Evolutionary conservation across 2,113 vertebrate species (phyloP).

Genomic region (Eudyptes chrysolophus): DNA sequence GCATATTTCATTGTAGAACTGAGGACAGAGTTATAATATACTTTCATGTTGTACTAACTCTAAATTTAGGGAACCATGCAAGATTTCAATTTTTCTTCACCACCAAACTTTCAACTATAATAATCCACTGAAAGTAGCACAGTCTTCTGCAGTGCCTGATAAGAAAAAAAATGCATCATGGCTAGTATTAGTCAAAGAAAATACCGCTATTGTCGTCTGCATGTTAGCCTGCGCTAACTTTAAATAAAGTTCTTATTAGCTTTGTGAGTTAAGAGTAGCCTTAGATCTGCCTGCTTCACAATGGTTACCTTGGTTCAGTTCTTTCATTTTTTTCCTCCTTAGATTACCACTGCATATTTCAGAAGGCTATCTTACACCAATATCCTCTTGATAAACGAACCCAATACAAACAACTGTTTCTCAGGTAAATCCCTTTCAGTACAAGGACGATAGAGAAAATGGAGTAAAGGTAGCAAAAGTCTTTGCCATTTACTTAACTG

Average conservation of each 20-base stretch:
- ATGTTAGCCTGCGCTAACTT: not conserved
- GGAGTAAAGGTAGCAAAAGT: not conserved
- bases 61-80: not conserved
- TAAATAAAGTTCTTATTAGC: not conserved
- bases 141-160: not conserved
- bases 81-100: not conserved
- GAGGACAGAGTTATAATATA: not conserved
- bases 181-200: not conserved
- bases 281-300: not conserved
- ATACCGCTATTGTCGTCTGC: not conserved
- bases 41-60: not conserved
- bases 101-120: not conserved
- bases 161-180: not conserved
- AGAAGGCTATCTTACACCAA: not conserved
- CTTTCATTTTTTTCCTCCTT: not conserved
- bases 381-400: not conserved
- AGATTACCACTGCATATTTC: not conserved
- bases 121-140: not conserved
- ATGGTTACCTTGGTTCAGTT: not conserved
- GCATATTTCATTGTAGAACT: not conserved
- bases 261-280: not conserved
- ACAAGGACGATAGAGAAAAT: not conserved
- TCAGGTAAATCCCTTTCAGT: not conserved
- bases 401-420: not conserved
- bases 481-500: not conserved